Base-by-base conservation (phyloP, 2,113 vertebrate genomes). In the Miniopterus natalensis region DNA sequence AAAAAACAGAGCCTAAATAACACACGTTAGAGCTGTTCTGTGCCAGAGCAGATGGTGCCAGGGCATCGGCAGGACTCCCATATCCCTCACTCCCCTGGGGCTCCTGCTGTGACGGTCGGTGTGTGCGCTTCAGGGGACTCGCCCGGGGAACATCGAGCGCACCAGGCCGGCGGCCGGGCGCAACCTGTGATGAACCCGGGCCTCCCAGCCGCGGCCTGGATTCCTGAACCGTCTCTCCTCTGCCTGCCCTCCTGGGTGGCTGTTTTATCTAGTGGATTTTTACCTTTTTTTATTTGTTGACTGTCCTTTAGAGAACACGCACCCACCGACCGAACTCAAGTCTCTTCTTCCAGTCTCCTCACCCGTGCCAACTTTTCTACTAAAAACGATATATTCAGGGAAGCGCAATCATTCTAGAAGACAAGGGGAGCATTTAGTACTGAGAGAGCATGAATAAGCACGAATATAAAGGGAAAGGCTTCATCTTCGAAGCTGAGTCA, bases 1-100 rank as follows among this genome's bases (percentile, higher is more conserved):
- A 59, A 47, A 77, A 84, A 74, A n/a, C 20, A 57, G n/a, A 80
- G 42, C n/a, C 87, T 57, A 84, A 83, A 71, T 88, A 55, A 90
- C 45, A 57, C 31, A 8, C 51, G 21, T 10, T 0, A 94, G 93
- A 81, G 8, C 75, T 7, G 59, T 70, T 55, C 53, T 31, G 66
- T 15, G 21, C n/a, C 65, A 8, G 6, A 36, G 84, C 10, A 75
- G 77, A 42, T 0, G 88, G 84, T 4, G 83, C n/a, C n/a, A 4
- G 75, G 0, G 3, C 61, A 29, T 10, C 9, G 47, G 68, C 36
- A 14, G 74, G 21, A 1, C 90, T 49, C 87, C 4, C 57, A 1
- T 21, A 2, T 4, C 74, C 47, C 65, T n/a, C 73, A 6, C 57
- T 51, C 49, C 78, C 40, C 15, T 29, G 17, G 1, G 36, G 36